phyloP scores from a whole-genome alignment of 2,797 vertebrate species.

The Parauchenoglanis punctatus region DNA sequence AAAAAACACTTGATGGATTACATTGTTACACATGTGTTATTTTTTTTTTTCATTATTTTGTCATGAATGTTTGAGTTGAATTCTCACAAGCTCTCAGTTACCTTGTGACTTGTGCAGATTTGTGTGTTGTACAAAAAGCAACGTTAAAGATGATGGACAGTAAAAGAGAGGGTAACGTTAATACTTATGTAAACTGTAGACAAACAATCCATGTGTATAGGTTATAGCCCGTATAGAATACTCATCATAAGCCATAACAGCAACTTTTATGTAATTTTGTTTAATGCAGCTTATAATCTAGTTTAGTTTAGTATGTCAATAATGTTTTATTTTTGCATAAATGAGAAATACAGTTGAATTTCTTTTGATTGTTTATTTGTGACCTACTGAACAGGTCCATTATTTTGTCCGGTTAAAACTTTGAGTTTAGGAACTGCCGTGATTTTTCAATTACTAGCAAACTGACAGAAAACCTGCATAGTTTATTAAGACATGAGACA shows the following conservation, averaged over 20 bases:
- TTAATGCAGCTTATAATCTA: not conserved
- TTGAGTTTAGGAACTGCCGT: not conserved
- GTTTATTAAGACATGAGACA: not conserved
- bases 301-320: not conserved
- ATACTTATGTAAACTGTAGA: not conserved
- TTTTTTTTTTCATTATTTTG: not conserved
- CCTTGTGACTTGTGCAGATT: not conserved
- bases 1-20: not conserved
- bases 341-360: not conserved
- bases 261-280: not conserved
- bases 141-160: not conserved
- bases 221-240: not conserved
- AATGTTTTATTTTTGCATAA: not conserved
- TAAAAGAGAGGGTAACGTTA: not conserved
- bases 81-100: not conserved
- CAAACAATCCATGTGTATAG: not conserved
- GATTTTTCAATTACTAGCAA: not conserved
- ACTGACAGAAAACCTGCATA: not conserved
- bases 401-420: not conserved
- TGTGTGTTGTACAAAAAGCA: not conserved
- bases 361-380: not conserved
- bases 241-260: not conserved
- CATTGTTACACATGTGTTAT: not conserved
- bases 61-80: not conserved
- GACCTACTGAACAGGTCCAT: not conserved